Evolutionary conservation across 2,113 vertebrate genomes (phyloP).

Genomic region (Nannobrachium achirus): DNA sequence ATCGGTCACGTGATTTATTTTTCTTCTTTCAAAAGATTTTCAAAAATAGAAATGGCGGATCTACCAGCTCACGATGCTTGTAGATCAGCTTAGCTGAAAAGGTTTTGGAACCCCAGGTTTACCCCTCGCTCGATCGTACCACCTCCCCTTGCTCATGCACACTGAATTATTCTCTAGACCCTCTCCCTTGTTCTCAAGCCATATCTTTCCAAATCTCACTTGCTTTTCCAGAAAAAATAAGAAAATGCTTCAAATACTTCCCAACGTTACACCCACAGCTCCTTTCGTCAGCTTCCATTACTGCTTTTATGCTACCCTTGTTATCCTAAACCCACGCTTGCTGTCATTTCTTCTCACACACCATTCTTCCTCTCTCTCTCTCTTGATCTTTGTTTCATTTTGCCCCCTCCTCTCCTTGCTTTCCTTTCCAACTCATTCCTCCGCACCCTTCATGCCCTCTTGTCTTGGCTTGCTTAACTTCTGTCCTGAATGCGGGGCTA

Average conservation of each 20-base stretch:
- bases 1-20: too few species aligned
- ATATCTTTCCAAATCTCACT: not conserved
- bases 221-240: not conserved
- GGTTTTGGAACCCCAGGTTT: too few species aligned
- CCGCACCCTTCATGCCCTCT: conserved; percentile 17
- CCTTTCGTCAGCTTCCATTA: not conserved
- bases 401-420: not conserved
- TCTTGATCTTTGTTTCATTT: conserved; percentile 17
- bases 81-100: too few species aligned
- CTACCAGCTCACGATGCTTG: too few species aligned
- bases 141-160: not conserved
- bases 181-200: not conserved
- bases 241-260: not conserved
- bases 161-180: not conserved
- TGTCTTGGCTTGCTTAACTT: conserved; percentile 59
- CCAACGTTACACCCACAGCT: not conserved
- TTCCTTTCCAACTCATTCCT: not conserved
- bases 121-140: not conserved
- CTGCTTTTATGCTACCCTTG: conserved; percentile 8
- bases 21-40: too few species aligned
- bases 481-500: conserved; percentile 51
- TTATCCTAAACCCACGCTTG: not conserved
- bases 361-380: not conserved
- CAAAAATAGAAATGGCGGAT: too few species aligned
- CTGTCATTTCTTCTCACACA: conserved; percentile 3